A percentile compares a stretch with the other conserved stretches of the same genome.
These are phyloP conservation scores for Montipora sp. DNA, from an alignment of 64 coral and sea anemone species.

Conservation along the genomic window DNA sequence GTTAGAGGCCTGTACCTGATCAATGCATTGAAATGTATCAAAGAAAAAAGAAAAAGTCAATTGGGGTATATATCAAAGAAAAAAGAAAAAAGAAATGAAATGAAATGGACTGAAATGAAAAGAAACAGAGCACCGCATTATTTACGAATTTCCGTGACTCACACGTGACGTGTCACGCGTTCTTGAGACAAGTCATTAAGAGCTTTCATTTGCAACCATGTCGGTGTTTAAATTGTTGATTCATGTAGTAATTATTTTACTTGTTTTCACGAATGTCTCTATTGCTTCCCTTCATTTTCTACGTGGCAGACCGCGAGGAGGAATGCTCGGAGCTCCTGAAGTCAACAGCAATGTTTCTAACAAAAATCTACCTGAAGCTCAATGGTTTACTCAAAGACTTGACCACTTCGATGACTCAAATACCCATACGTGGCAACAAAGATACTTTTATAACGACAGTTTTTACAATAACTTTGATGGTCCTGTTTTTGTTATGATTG, in stretches of 20 bases:
- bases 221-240: not conserved
- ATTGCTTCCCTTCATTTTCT: slow-evolving; percentile 47
- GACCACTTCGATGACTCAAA: slow-evolving; percentile 96
- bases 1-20: too few species aligned
- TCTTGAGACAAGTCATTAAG: not conserved
- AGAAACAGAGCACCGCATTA: too few species aligned
- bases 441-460: slow-evolving; percentile 88
- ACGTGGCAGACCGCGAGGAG: slow-evolving; percentile 76
- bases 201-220: not conserved
- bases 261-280: not conserved
- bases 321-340: slow-evolving; percentile 59
- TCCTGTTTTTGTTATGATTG: slow-evolving; percentile 97
- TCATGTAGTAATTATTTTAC: not conserved
- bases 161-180: too few species aligned
- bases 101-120: too few species aligned
- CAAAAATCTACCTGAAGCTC: slow-evolving; percentile 50
- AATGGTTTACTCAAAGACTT: slow-evolving; percentile 93
- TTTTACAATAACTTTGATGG: slow-evolving; percentile 71
- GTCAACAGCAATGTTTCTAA: not conserved
- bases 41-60: too few species aligned
- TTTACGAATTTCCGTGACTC: too few species aligned
- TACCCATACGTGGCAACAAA: slow-evolving; percentile 89
- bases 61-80: too few species aligned
- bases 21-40: too few species aligned
- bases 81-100: too few species aligned